These are phyloP conservation scores for Phytoseiulus persimilis DNA, from an alignment of 2,888 invertebrate species.

Conservation along the genomic window DNA sequence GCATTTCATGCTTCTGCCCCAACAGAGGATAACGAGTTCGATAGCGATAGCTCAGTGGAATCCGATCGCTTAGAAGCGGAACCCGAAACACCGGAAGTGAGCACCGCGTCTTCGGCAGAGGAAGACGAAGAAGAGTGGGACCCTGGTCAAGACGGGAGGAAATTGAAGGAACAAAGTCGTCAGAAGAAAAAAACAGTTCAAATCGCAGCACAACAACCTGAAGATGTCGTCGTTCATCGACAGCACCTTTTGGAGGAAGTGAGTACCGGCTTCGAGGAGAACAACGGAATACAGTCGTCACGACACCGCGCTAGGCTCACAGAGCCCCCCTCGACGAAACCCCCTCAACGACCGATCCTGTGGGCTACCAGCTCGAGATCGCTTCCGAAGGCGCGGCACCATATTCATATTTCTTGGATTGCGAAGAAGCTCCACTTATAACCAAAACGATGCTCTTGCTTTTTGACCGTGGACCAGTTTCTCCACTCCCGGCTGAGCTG, in stretches of 20 bases:
- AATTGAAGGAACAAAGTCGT: slow-evolving; percentile 23
- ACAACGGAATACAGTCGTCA: too few species aligned
- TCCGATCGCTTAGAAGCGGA: slow-evolving; percentile 18
- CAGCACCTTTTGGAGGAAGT: slow-evolving; percentile 63
- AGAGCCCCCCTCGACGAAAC: too few species aligned
- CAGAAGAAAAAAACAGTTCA: slow-evolving; percentile 40
- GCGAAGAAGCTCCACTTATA: background rate
- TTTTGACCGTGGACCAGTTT: background rate
- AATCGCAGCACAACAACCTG: slow-evolving; percentile 41
- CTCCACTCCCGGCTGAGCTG: background rate
- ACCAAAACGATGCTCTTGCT: slow-evolving; percentile 5
- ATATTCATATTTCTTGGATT: background rate
- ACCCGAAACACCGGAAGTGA: slow-evolving; percentile 23
- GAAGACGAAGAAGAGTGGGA: slow-evolving; percentile 33
- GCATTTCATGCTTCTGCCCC: too few species aligned
- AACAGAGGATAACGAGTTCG: slow-evolving; percentile 28
- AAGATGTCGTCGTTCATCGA: slow-evolving; percentile 56
- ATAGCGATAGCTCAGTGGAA: slow-evolving; percentile 33
- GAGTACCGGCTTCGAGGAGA: too few species aligned
- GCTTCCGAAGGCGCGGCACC: background rate
- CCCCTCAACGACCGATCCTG: too few species aligned
- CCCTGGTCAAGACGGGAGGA: background rate
- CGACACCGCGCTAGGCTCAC: too few species aligned
- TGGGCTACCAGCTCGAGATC: too few species aligned
- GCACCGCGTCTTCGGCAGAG: slow-evolving; percentile 23